These are phyloP conservation scores for Phalera bucephala DNA, from an alignment of 2,888 invertebrate species.

Conservation along the genomic window DNA sequence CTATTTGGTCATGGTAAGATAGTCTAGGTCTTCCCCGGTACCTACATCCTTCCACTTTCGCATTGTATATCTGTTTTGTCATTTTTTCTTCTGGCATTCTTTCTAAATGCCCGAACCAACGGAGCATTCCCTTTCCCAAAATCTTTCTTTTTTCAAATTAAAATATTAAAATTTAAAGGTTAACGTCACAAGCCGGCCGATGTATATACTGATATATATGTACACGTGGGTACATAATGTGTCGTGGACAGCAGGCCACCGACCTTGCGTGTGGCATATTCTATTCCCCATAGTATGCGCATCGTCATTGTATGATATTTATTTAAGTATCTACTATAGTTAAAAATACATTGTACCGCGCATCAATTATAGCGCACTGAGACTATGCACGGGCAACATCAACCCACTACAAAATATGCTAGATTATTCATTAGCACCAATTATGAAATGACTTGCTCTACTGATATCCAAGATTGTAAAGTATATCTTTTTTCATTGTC, in stretches of 20 bases:
- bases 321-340: slow-evolving; percentile 16
- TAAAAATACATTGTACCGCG: slow-evolving; percentile 21
- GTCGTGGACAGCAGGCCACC: slow-evolving; percentile 12
- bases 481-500: too few relatives aligned
- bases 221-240: too few relatives aligned
- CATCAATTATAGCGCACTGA: slow-evolving; percentile 5
- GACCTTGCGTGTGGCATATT: slow-evolving; percentile 26
- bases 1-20: too few relatives aligned
- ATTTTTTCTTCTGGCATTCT: too few relatives aligned
- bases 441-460: too few relatives aligned
- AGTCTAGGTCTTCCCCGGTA: too few relatives aligned
- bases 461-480: too few relatives aligned
- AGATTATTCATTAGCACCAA: slow-evolving; percentile 10
- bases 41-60: too few relatives aligned
- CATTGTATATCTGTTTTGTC: too few relatives aligned
- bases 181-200: neutral
- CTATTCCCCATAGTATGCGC: slow-evolving; percentile 18
- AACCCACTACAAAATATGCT: slow-evolving; percentile 2
- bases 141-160: too few relatives aligned
- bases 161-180: neutral
- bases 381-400: neutral
- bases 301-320: slow-evolving; percentile 16
- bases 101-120: too few relatives aligned
- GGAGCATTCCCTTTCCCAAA: too few relatives aligned
- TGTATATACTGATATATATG: neutral